A percentile compares a stretch with the other conserved stretches of the same genome.
Conservation (phyloP, 2,888 invertebrate genomes). For the Apodemia hepburni region DNA sequence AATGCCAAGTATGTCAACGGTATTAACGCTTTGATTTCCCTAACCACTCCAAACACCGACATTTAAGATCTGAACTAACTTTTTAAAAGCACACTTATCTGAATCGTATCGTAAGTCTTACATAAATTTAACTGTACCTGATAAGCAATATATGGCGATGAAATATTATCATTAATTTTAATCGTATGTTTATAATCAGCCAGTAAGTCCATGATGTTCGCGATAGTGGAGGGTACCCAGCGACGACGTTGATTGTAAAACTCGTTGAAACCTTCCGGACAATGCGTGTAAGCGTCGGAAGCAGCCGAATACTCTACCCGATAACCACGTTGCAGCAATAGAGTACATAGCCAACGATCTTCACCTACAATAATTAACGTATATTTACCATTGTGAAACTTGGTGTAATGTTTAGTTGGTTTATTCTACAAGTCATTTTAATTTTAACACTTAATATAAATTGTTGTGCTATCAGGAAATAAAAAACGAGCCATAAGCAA, state of each 20-base stretch:
- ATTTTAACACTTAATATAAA: no score
- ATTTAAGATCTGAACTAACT: no score
- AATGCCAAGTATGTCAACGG: no score
- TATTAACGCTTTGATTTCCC: no score
- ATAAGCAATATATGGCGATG: conserved; percentile 88
- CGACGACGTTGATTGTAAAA: conserved; percentile 96
- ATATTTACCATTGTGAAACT: no score
- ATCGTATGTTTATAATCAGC: conserved; percentile 89
- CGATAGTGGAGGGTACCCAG: conserved; percentile 98
- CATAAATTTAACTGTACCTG: conserved; percentile 46
- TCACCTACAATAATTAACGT: conserved; percentile 80
- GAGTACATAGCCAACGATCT: conserved; percentile 97
- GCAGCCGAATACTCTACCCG: conserved; percentile 97
- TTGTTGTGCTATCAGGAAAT: no score
- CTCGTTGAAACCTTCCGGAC: conserved; percentile 94
- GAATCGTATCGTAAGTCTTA: not conserved
- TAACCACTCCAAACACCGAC: no score
- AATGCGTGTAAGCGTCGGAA: conserved; percentile 96
- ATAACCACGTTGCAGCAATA: conserved; percentile 94
- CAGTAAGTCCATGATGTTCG: conserved; percentile 94
- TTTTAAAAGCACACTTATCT: conserved; percentile 6
- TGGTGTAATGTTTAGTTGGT: no score
- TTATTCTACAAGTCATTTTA: no score
- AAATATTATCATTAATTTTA: conserved; percentile 93
- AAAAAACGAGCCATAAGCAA: no score